Conservation (phyloP, 1,140 invertebrate genomes). For the Yoshiicerus persimilis region DNA sequence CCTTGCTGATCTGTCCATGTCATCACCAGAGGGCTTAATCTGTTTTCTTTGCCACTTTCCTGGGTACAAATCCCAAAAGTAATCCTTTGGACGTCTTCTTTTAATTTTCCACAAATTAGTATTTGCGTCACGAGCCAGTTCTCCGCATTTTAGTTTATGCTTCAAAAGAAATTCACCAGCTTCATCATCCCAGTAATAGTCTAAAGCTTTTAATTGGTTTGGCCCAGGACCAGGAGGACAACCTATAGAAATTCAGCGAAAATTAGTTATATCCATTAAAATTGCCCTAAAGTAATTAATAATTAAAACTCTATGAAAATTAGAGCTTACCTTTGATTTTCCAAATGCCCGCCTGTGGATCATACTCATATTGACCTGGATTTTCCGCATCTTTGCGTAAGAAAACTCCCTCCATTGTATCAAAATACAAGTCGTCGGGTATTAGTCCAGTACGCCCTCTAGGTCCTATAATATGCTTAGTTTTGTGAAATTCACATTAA, state of each 20-base stretch:
- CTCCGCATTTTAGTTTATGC: not conserved
- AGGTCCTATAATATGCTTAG: not conserved
- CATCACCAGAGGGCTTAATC: not conserved
- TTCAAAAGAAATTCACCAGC: not conserved
- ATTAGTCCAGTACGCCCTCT: not conserved
- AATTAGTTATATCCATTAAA: no score
- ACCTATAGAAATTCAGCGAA: not conserved
- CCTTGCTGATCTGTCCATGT: not conserved
- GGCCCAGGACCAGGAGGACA: not conserved
- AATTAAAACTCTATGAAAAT: no score
- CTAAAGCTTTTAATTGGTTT: not conserved
- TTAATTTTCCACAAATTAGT: not conserved
- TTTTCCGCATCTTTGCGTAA: not conserved
- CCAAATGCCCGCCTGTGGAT: not conserved
- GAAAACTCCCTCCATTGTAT: not conserved
- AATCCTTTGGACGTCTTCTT: not conserved
- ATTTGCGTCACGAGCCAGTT: not conserved
- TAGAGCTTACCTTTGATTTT: not conserved
- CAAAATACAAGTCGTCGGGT: not conserved
- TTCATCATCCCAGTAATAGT: slow-evolving; percentile 4
- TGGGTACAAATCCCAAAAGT: not conserved
- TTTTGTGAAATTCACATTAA: no score
- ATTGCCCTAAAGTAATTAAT: no score
- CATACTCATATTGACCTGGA: not conserved
- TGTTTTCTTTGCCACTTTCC: not conserved